Percentiles rank a stretch among this genome's conserved stretches.
Conservation (phyloP, 2,797 vertebrate species). For the Toxotes lorentzi region DNA sequence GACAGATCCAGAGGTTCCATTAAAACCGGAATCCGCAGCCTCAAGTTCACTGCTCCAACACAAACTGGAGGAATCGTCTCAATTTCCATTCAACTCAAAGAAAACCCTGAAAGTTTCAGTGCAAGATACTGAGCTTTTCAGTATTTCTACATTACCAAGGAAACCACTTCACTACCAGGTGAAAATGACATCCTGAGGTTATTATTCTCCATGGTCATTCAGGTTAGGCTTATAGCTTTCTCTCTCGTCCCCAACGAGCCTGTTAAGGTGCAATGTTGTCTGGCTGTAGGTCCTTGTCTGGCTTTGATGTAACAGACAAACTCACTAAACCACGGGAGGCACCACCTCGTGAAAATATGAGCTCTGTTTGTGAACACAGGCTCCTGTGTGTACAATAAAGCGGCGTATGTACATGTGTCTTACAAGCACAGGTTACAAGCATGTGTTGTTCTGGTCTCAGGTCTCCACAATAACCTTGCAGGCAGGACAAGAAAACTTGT, state of each 20-base stretch:
- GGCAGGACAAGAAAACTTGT: slow-evolving; percentile 41
- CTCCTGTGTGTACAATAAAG: slow-evolving; percentile 74
- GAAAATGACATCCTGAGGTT: slow-evolving; percentile 41
- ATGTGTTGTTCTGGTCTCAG: slow-evolving; percentile 73
- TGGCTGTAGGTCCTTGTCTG: slow-evolving; percentile 50
- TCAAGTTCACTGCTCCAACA: slow-evolving; percentile 28
- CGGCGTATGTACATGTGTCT: slow-evolving; percentile 40
- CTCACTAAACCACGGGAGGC: slow-evolving; percentile 71
- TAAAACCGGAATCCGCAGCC: slow-evolving; percentile 20
- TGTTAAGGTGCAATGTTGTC: slow-evolving; percentile 49
- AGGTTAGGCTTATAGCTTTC: slow-evolving; percentile 11
- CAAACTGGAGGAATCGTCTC: slow-evolving; percentile 37
- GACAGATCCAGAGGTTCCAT: slow-evolving; percentile 45
- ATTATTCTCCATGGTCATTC: not conserved
- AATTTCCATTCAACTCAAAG: slow-evolving; percentile 26
- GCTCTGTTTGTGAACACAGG: slow-evolving; percentile 70
- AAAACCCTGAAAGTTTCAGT: slow-evolving; percentile 26
- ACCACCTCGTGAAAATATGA: slow-evolving; percentile 79
- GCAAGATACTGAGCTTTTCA: not conserved
- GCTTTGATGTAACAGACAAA: slow-evolving; percentile 76
- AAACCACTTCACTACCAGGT: slow-evolving; percentile 24
- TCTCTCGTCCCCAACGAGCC: slow-evolving; percentile 24
- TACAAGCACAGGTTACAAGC: slow-evolving; percentile 75
- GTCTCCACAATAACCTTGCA: slow-evolving; percentile 68
- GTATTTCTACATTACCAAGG: slow-evolving; percentile 1